Base-by-base conservation (phyloP, 2,888 invertebrate genomes). In the Entomobrya proxima region DNA sequence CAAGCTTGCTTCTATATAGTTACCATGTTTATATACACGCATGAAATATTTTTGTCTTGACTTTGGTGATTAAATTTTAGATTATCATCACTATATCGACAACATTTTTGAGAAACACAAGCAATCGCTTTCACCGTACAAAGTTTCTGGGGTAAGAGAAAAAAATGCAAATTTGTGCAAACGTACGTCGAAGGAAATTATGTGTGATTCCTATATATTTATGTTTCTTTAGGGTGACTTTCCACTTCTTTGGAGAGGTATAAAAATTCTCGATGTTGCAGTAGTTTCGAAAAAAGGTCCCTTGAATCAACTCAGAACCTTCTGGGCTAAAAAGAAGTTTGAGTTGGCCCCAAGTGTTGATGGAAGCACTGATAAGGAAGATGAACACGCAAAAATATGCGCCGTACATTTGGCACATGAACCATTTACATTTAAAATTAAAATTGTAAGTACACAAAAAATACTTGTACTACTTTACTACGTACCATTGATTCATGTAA, bases 91-190 rank as follows among this genome's bases (percentile, higher is more conserved):
- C 1, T 30, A 44, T 0, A 55, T 86, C 21, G 83, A 83, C 35
- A 95, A 96, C 89, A 92, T 97, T 47, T 96, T 96, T 93, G 93
- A 94, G 89, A 93, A 94, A 88, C 95, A 95, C 92, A 97, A 97
- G 92, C 93, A 93, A 85, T 94, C 94, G 15, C 92, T 97, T 37
- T 92, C 94, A 0, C 93, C 95, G 2, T 97, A 97, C 69, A 77
- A 78, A 74, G 75, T 72, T 40, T 15, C 40, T 80, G 80, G 84
- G 67, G 86, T 86, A 80, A 74, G 47, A 18, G 35, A 27, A 21
- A 24, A 35, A n/a, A 61, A 40, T 40, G n/a, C n/a, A n/a, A n/a
- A n/a, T n/a, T n/a, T n/a, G n/a, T n/a, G n/a, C n/a, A n/a, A n/a
- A n/a, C n/a, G n/a, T n/a, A n/a, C n/a, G n/a, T n/a, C n/a, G n/a